Conservation (phyloP, 2,888 invertebrate species). For the Polydrusus pterygomalis region DNA sequence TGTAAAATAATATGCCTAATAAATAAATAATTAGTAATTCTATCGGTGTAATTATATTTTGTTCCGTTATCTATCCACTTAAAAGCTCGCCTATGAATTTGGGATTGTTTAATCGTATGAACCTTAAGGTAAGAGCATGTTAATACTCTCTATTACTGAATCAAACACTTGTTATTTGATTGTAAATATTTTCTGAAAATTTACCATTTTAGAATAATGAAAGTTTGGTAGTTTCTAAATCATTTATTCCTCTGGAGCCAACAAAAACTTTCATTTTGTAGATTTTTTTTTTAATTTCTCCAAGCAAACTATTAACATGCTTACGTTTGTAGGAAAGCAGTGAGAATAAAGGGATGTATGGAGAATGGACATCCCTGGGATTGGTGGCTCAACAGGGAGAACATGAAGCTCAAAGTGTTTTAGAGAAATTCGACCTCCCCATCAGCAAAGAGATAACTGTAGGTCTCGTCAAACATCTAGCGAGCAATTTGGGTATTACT, state of each 20-base stretch:
- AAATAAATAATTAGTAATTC: constrained; percentile 41
- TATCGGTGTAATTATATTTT: constrained; percentile 42
- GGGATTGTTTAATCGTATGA: constrained; percentile 87
- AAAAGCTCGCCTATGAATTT: constrained; percentile 80
- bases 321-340: constrained; percentile 73
- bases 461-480: constrained; percentile 86
- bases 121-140: constrained; percentile 78
- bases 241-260: too few relatives aligned
- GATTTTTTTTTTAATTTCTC: not conserved
- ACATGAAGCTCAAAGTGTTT: constrained; percentile 81
- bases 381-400: constrained; percentile 79
- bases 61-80: constrained; percentile 51
- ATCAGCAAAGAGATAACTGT: constrained; percentile 89
- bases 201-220: too few relatives aligned
- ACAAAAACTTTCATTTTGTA: too few relatives aligned
- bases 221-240: too few relatives aligned
- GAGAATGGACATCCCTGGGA: constrained; percentile 87
- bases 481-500: constrained; percentile 81
- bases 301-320: not conserved
- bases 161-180: constrained; percentile 4
- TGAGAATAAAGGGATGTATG: constrained; percentile 85
- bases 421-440: constrained; percentile 82
- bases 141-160: too few relatives aligned
- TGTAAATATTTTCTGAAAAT: too few relatives aligned
- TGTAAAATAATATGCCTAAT: constrained; percentile 10